Base-by-base conservation (phyloP, 2,113 vertebrate species). In the Catharus fuscescens region DNA sequence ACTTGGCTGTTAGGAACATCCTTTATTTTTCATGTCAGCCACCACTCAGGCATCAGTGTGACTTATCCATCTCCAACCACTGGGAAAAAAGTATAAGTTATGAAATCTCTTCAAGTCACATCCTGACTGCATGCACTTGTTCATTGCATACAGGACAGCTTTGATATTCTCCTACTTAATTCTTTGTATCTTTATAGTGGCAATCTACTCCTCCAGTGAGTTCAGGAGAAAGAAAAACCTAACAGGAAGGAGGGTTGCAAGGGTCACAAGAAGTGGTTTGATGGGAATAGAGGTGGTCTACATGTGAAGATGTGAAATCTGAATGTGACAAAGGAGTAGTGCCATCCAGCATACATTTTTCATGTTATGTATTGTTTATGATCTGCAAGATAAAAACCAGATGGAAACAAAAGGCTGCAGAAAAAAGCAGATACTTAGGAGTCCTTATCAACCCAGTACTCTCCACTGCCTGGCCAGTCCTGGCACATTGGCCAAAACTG, bases 341-440 rank as follows among this genome's bases (percentile, higher is more conserved):
- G 61, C 16, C 19, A 38, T 26, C 36, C 29, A 25, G 20, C 24
- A 18, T 62, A 8, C 6, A 47, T 92, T 78, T 91, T 86, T 69
- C 48, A 54, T 74, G 31, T 44, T 81, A 67, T 47, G 42, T 88
- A 32, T 88, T 91, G 32, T 67, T 71, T 74, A 80, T 80, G 56
- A 77, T 56, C 42, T 53, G 28, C 28, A 54, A 92, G 80, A 93
- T 82, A 48, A 65, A 95, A 95, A 80, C 1, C 69, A 93, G 26
- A 36, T 88, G 67, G 60, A 59, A 94, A 78, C 57, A 88, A 60
- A 24, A 38, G 12, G 29, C 52, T 86, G 23, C n/a, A 67, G 56
- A 56, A 70, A 62, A 73, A 71, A 7, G 6, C 16, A 14, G 23
- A 42, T 34, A 38, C 12, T 74, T 34, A 18, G 12, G 50, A 70